Evolutionary conservation across 2,797 vertebrate species (phyloP).

Genomic region (Amniataba percoides): DNA sequence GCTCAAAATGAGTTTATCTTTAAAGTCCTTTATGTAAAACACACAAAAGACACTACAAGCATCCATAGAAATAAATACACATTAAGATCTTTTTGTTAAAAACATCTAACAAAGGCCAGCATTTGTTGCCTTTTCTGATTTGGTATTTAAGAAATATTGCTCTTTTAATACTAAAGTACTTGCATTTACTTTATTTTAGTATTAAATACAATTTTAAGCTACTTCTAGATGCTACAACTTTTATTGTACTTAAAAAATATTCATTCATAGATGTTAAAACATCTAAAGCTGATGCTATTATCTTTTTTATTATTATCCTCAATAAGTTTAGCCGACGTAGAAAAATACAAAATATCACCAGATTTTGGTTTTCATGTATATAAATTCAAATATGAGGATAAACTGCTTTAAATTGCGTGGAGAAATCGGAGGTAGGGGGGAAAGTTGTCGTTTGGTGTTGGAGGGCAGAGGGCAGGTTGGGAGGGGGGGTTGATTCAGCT

Average conservation of each 20-base stretch:
- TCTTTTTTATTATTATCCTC: background rate
- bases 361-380: background rate
- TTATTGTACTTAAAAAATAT: background rate
- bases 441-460: background rate
- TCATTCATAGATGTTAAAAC: background rate
- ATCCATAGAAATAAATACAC: background rate
- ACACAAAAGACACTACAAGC: background rate
- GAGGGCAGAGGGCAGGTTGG: background rate
- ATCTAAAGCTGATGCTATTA: background rate
- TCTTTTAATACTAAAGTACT: background rate
- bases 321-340: background rate
- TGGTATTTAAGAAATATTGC: background rate
- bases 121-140: background rate
- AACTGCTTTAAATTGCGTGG: background rate
- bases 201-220: background rate
- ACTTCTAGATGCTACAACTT: background rate
- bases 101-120: background rate
- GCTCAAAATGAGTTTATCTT: background rate
- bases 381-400: background rate
- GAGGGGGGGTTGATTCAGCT: background rate
- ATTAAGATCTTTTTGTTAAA: background rate
- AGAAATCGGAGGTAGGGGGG: background rate
- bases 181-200: background rate
- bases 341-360: background rate
- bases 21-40: background rate